Conservation (phyloP, 2,888 invertebrate species). For the Drosophila pseudotakahashii region DNA sequence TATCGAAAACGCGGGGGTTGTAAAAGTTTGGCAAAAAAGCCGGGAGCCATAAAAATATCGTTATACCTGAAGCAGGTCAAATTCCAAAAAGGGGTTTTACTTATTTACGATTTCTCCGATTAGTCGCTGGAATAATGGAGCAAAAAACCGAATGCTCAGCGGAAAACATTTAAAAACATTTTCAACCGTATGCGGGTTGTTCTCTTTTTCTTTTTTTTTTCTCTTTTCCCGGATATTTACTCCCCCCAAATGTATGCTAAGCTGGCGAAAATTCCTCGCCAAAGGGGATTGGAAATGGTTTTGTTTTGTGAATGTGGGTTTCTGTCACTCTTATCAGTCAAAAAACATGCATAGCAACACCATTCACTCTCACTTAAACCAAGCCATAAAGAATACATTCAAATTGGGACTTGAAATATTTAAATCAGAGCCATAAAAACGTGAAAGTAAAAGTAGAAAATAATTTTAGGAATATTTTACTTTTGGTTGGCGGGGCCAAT, state of each 20-base stretch:
- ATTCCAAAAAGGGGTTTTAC: constrained; percentile 1
- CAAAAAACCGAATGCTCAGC: constrained; percentile 4
- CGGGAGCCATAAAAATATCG: constrained; percentile 15
- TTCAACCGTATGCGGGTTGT: constrained; percentile 18
- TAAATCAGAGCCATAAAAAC: background rate
- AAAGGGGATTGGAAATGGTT: constrained; percentile 10
- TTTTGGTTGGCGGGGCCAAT: no score
- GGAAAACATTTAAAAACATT: constrained; percentile 7
- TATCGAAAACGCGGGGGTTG: background rate
- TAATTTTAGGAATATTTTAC: no score
- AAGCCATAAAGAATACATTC: background rate
- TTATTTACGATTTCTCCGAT: constrained; percentile 16
- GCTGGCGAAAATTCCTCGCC: constrained; percentile 37
- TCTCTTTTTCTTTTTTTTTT: background rate
- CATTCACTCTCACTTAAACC: background rate
- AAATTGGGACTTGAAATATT: background rate
- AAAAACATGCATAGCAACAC: constrained; percentile 12
- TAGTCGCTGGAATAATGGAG: constrained; percentile 7
- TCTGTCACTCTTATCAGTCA: constrained; percentile 37
- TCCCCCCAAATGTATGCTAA: constrained; percentile 20
- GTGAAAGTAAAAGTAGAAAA: background rate
- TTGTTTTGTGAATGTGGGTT: constrained; percentile 8
- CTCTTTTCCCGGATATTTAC: background rate
- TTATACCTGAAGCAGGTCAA: constrained; percentile 6
- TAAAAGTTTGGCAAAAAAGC: constrained; percentile 7